A percentile compares a stretch with the other conserved stretches of the same genome.
These are phyloP conservation scores for Lycaena phlaeas DNA, from an alignment of 2,888 invertebrate genomes.

Conservation along the genomic window DNA sequence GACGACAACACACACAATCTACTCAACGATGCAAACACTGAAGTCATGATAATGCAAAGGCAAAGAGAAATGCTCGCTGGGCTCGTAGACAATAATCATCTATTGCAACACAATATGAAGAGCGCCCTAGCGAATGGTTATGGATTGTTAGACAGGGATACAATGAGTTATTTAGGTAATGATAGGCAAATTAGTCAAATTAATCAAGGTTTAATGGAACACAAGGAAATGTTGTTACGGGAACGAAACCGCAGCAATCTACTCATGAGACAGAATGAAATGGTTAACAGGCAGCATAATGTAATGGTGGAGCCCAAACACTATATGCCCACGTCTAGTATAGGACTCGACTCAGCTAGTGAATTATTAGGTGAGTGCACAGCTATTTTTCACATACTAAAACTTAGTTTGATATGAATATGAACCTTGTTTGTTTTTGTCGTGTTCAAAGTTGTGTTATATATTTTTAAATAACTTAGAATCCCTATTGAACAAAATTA, in stretches of 20 bases:
- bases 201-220: slow-evolving; percentile 48
- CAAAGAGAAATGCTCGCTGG: slow-evolving; percentile 57
- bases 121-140: slow-evolving; percentile 50
- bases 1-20: slow-evolving; percentile 56
- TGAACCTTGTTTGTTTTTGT: too few relatives aligned
- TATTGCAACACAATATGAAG: slow-evolving; percentile 45
- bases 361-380: slow-evolving; percentile 60
- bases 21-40: slow-evolving; percentile 48
- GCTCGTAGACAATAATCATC: slow-evolving; percentile 48
- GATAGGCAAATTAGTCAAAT: slow-evolving; percentile 60
- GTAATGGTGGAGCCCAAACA: slow-evolving; percentile 52
- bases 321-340: slow-evolving; percentile 53
- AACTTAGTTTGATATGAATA: too few relatives aligned
- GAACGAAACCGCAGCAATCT: slow-evolving; percentile 50
- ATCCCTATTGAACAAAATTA: too few relatives aligned
- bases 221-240: slow-evolving; percentile 47
- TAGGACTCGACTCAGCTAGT: slow-evolving; percentile 60
- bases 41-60: slow-evolving; percentile 53
- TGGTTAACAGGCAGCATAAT: slow-evolving; percentile 51
- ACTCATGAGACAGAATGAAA: slow-evolving; percentile 55
- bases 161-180: slow-evolving; percentile 45
- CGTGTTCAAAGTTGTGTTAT: too few relatives aligned
- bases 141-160: slow-evolving; percentile 51
- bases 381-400: not conserved
- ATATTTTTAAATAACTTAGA: too few relatives aligned